Evolutionary conservation across 2,113 vertebrate genomes (phyloP).

Genomic region (Gambusia affinis): DNA sequence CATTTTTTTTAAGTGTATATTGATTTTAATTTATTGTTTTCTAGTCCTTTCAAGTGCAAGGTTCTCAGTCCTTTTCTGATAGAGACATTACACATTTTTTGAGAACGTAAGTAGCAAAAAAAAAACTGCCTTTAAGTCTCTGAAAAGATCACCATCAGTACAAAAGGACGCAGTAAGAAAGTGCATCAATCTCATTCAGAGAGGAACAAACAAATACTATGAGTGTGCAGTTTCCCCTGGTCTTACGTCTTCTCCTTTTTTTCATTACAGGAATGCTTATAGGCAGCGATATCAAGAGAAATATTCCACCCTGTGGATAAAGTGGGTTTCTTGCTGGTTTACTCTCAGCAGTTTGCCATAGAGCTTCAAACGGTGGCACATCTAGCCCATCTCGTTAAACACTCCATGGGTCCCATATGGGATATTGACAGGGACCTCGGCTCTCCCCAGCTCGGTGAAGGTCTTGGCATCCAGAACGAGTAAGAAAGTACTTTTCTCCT

Average conservation of each 20-base stretch:
- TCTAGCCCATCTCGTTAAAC: constrained; percentile 76
- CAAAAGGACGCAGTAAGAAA: constrained; percentile 30
- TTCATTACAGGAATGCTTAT: constrained; percentile 28
- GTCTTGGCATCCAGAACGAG: constrained; percentile 90
- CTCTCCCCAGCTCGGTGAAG: constrained; percentile 88
- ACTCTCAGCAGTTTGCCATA: constrained; percentile 29
- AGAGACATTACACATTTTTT: constrained; percentile 10
- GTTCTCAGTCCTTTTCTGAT: constrained; percentile 3
- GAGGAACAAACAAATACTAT: constrained; percentile 36
- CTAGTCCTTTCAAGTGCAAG: background rate
- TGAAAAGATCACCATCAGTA: constrained; percentile 18
- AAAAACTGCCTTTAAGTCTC: constrained; percentile 22
- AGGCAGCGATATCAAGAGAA: constrained; percentile 27
- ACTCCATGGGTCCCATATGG: constrained; percentile 90
- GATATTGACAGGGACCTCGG: constrained; percentile 87
- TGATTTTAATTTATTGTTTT: constrained; percentile 42
- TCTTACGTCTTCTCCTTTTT: constrained; percentile 25
- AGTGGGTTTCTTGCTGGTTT: constrained; percentile 27
- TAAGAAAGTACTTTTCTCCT: constrained; percentile 89
- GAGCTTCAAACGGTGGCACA: constrained; percentile 21
- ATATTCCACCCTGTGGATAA: constrained; percentile 28
- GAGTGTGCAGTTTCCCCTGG: constrained; percentile 20
- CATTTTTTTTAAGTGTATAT: constrained; percentile 59
- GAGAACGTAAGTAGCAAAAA: background rate
- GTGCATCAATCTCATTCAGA: constrained; percentile 30